A percentile compares a stretch with the other conserved stretches of the same genome.
phyloP scores from a whole-genome alignment of 92 coral and sea anemone species.

The Micromussa lordhowensis region DNA sequence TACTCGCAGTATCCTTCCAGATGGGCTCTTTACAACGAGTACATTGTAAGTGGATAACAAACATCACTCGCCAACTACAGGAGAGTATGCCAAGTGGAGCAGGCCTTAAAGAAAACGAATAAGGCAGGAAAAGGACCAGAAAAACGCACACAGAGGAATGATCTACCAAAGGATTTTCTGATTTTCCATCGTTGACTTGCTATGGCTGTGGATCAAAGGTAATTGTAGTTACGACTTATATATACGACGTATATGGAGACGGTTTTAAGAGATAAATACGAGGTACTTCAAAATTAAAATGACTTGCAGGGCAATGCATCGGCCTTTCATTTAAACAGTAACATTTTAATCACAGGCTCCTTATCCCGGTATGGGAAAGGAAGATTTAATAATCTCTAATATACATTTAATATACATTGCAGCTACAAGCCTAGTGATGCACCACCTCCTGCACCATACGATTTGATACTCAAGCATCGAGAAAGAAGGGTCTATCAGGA shows the following conservation, averaged over 20 bases:
- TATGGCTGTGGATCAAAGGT: background rate
- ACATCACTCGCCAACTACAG: too few relatives aligned
- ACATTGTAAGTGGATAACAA: too few relatives aligned
- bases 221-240: background rate
- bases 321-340: background rate
- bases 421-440: constrained; percentile 13
- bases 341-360: constrained; percentile 1
- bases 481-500: background rate
- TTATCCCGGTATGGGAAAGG: background rate
- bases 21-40: too few relatives aligned
- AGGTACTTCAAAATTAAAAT: background rate
- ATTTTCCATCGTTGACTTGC: background rate
- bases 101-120: too few relatives aligned
- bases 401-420: background rate
- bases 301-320: background rate
- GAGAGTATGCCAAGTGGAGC: too few relatives aligned
- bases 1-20: too few relatives aligned
- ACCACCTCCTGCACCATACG: background rate
- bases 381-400: constrained; percentile 10
- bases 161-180: background rate
- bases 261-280: background rate
- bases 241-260: background rate
- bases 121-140: too few relatives aligned
- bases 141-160: background rate
- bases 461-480: constrained; percentile 9